Conservation (phyloP, 2,113 vertebrate species). For the Carassius auratus region DNA sequence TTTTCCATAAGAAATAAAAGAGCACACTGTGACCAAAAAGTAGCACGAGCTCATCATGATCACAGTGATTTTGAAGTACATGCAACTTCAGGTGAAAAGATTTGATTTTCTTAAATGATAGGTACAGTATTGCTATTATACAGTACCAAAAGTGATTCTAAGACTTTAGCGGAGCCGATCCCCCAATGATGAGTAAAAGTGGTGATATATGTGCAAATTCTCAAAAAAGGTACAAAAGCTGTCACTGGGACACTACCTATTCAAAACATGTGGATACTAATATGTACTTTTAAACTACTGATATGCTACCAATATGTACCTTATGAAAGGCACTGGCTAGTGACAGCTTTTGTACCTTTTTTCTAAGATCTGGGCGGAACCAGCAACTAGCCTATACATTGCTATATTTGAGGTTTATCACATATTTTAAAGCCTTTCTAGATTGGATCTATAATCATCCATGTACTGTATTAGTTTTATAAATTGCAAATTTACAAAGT, state of each 20-base stretch:
- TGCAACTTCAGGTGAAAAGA: background rate
- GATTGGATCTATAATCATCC: slow-evolving; percentile 41
- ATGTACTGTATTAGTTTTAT: background rate
- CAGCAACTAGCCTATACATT: background rate
- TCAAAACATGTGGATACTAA: no score
- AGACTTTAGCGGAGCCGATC: background rate
- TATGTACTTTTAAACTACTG: no score
- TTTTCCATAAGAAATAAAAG: slow-evolving; percentile 42
- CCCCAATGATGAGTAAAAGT: background rate
- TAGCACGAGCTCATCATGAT: slow-evolving; percentile 16
- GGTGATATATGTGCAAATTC: background rate
- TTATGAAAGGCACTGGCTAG: no score
- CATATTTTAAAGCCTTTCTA: slow-evolving; percentile 6
- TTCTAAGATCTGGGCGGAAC: background rate
- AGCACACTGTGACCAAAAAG: slow-evolving; percentile 4
- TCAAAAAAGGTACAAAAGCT: no score
- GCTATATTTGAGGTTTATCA: slow-evolving; percentile 8
- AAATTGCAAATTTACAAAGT: background rate
- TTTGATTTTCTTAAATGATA: slow-evolving; percentile 19
- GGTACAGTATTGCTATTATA: background rate
- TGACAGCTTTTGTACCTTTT: no score
- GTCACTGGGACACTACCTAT: no score
- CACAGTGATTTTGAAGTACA: slow-evolving; percentile 27
- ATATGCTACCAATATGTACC: no score
- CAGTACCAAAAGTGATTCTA: background rate